Evolutionary conservation across 2,113 vertebrate genomes (phyloP).

Genomic region (Gymnocephalus cernua): DNA sequence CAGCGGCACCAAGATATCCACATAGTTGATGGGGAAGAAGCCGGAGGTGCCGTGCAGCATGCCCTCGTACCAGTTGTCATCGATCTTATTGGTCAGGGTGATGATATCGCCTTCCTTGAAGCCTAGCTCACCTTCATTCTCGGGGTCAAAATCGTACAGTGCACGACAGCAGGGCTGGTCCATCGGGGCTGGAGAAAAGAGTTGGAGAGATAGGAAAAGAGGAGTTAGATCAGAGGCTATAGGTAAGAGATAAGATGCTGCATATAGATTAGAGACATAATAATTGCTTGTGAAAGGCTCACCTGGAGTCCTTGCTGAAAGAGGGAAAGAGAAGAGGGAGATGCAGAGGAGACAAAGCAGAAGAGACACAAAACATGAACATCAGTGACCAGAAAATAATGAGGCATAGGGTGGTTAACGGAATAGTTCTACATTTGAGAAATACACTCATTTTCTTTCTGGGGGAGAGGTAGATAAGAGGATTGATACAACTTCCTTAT

Average conservation of each 20-base stretch:
- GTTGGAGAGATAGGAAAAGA: not conserved
- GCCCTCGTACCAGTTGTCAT: conserved; percentile 99
- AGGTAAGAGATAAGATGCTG: conserved; percentile 9
- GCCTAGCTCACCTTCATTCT: conserved; percentile 98
- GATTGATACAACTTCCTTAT: not conserved
- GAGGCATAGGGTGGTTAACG: not conserved
- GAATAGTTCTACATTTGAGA: conserved; percentile 28
- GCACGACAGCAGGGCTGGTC: conserved; percentile 98
- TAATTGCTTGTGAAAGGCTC: conserved; percentile 57
- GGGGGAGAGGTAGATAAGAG: not conserved
- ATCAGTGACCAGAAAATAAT: conserved; percentile 14
- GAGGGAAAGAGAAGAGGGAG: conserved; percentile 4
- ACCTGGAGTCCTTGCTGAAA: conserved; percentile 82
- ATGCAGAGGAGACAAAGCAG: conserved; percentile 27
- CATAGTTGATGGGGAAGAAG: conserved; percentile 99
- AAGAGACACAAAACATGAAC: conserved; percentile 29
- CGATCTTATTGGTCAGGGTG: conserved; percentile 98
- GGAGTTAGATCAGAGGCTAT: not conserved
- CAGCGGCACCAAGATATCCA: conserved; percentile 96
- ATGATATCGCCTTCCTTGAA: conserved; percentile 99
- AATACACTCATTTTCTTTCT: not conserved
- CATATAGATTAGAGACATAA: conserved; percentile 16
- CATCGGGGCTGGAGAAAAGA: conserved; percentile 84
- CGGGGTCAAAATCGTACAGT: conserved; percentile 97
- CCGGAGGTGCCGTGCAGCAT: conserved; percentile 97